Evolutionary conservation across 2,113 vertebrate genomes (phyloP).

Genomic region (Uria lomvia): DNA sequence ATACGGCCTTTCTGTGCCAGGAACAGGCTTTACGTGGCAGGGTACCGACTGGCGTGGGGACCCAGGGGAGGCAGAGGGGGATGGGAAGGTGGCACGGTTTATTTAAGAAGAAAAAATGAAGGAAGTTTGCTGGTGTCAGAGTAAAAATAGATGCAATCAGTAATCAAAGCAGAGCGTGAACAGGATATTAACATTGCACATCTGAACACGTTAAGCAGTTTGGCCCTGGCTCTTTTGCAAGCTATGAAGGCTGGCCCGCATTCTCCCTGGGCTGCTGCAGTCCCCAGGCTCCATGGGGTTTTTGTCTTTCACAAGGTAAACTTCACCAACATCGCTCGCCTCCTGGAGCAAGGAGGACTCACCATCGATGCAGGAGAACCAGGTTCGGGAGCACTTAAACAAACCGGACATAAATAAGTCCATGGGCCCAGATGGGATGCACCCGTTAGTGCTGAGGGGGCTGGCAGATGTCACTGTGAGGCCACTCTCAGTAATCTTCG

Average conservation of each 20-base stretch:
- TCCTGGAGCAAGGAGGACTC: neutral
- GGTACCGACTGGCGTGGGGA: rapidly evolving
- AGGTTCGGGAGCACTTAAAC: neutral
- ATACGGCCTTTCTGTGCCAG: neutral
- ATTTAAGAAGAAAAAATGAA: neutral
- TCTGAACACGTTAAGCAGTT: neutral
- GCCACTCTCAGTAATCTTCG: neutral
- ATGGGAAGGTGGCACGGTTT: neutral
- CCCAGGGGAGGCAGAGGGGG: neutral
- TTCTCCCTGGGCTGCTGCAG: neutral
- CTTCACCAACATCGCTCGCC: neutral
- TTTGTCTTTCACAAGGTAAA: neutral
- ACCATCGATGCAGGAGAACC: neutral
- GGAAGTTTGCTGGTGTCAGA: neutral
- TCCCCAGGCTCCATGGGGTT: neutral
- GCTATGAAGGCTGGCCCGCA: neutral
- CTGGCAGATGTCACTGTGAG: neutral
- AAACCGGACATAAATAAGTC: rapidly evolving
- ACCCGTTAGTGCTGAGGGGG: neutral
- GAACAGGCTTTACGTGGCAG: neutral
- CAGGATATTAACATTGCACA: neutral
- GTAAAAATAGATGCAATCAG: neutral
- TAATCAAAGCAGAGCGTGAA: neutral
- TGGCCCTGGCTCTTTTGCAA: neutral
- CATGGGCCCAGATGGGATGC: neutral